Evolutionary conservation across 2,888 invertebrate genomes (phyloP).

Genomic region (Slavum lentiscoides): DNA sequence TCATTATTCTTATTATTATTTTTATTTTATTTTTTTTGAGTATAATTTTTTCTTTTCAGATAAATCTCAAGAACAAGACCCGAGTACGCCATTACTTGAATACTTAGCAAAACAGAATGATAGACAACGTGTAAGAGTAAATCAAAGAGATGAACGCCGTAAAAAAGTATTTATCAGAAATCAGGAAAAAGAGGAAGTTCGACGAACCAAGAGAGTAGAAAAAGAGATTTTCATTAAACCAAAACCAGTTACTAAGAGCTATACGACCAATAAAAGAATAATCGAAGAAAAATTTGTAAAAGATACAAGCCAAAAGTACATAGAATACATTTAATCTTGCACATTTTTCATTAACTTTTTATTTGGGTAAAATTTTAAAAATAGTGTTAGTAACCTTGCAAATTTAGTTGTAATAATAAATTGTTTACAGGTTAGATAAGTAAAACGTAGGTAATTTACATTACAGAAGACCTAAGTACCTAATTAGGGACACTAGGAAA

Average conservation of each 20-base stretch:
- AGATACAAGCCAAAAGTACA: slow-evolving; percentile 41
- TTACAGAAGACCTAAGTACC: no score
- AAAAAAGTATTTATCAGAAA: slow-evolving; percentile 59
- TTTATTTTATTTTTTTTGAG: not conserved
- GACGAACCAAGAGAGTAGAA: slow-evolving; percentile 57
- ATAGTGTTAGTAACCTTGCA: not conserved
- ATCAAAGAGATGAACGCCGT: slow-evolving; percentile 60
- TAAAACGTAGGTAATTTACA: no score
- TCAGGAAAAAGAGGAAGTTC: slow-evolving; percentile 59
- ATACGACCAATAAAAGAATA: slow-evolving; percentile 28
- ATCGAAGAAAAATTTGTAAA: slow-evolving; percentile 38
- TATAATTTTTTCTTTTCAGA: slow-evolving; percentile 53
- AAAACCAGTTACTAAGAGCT: slow-evolving; percentile 50
- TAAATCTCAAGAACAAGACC: slow-evolving; percentile 62
- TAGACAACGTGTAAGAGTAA: slow-evolving; percentile 61
- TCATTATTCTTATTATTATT: not conserved
- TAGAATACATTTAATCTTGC: not conserved
- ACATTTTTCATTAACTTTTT: not conserved
- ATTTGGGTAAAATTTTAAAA: not conserved
- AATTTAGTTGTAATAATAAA: no score
- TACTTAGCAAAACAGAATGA: slow-evolving; percentile 65
- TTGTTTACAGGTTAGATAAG: no score
- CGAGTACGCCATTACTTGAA: slow-evolving; percentile 78
- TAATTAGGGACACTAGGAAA: no score
- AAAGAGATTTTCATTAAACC: slow-evolving; percentile 53